Base-by-base conservation (phyloP, 2,888 invertebrate species). In the Drosophila robusta region DNA sequence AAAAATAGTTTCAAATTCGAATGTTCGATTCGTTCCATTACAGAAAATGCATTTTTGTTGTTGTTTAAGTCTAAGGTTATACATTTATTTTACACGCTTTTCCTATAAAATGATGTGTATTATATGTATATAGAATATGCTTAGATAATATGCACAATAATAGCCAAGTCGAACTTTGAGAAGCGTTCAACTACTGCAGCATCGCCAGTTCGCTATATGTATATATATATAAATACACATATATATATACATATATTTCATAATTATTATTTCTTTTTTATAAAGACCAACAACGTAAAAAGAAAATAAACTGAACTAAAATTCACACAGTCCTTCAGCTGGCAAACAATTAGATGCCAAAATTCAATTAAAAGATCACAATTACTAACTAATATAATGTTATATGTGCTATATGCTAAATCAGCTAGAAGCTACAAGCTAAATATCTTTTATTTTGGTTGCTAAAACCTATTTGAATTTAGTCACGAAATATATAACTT, bases 51-150 rank as follows among this genome's bases (percentile, higher is more conserved):
- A 42, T 51, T 24, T 34, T 67, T 61, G 78, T 72, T 55, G 63
- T 72, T 65, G 70, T 80, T 82, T 83, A 80, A 66, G 56, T 80
- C 79, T 69, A 82, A 65, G 78, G 70, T 79, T 78, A 80, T 69
- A 74, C 47, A 76, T 90, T 80, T 85, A 87, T 86, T 75, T 72
- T 78, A 77, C 69, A 74, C 49, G 42, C 55, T 70, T 58, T 63
- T 60, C 39, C 84, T 86, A 86, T 60, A 66, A 63, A 70, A 75
- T 60, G 56, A 64, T 49, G 42, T 68, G 26, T 64, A 50, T 50
- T 54, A 41, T 56, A 26, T 63, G 54, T 65, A 60, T 64, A 54
- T 44, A 68, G 49, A 76, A 58, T 78, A 62, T 68, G 72, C 49
- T 57, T 70, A 66, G 38, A 51, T 67, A 70, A 69, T 66, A 55